Percentiles rank a stretch among this genome's conserved stretches.
Conservation (phyloP, 2,888 invertebrate species). For the Melanostoma mellinum region DNA sequence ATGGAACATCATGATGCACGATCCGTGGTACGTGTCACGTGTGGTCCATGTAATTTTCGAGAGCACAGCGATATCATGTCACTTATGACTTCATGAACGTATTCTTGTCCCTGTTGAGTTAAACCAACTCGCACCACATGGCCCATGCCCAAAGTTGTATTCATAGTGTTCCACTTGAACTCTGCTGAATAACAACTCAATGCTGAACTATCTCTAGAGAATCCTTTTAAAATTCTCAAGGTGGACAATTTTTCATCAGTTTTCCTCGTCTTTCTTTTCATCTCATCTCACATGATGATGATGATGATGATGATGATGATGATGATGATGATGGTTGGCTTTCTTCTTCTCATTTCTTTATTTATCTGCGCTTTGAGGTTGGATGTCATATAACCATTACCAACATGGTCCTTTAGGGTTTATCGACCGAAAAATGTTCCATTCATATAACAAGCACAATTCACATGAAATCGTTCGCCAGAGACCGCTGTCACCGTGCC, state of each 20-base stretch:
- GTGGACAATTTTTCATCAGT: conserved; percentile 59
- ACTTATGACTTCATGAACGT: conserved; percentile 59
- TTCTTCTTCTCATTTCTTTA: conserved; percentile 1
- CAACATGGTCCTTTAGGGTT: conserved; percentile 48
- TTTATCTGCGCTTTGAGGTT: conserved; percentile 24
- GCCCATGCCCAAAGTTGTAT: neutral
- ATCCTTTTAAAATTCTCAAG: conserved; percentile 50
- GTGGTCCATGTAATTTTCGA: conserved; percentile 11
- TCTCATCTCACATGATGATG: too few species aligned
- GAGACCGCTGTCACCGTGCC: conserved; percentile 19
- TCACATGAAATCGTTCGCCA: conserved; percentile 17
- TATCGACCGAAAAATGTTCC: conserved; percentile 49
- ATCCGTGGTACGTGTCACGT: neutral
- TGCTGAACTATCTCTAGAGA: conserved; percentile 40
- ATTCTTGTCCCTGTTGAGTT: conserved; percentile 29
- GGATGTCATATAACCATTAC: conserved; percentile 49
- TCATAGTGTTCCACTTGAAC: conserved; percentile 4
- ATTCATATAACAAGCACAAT: conserved; percentile 24
- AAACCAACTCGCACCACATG: conserved; percentile 12
- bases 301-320: neutral
- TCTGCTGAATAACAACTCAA: conserved; percentile 2
- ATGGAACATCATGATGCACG: conserved; percentile 3
- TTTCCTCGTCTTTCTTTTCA: conserved; percentile 20
- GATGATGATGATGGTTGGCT: neutral
- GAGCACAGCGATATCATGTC: conserved; percentile 24